Percentiles rank a stretch among this genome's conserved stretches.
phyloP scores from a whole-genome alignment of 2,888 invertebrate species.

The Pyrgus malvae region DNA sequence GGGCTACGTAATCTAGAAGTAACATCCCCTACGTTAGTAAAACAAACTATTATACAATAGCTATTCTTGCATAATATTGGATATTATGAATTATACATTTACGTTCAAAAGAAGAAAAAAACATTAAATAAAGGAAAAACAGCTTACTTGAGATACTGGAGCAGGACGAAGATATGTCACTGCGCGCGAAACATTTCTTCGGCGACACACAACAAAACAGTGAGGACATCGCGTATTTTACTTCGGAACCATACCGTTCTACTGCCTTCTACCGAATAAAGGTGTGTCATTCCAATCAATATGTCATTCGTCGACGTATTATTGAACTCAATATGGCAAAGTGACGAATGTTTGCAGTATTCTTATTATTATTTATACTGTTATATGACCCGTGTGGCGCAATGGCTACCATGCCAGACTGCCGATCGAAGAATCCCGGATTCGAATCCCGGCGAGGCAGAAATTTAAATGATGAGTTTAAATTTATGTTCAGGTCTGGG shows the following conservation, averaged over 20 bases:
- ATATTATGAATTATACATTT: too few relatives aligned
- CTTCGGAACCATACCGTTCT: slow-evolving; percentile 7
- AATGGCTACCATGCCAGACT: too few relatives aligned
- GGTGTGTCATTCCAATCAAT: slow-evolving; percentile 33
- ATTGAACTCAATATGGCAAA: slow-evolving; percentile 14
- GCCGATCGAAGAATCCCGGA: too few relatives aligned
- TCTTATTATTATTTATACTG: not conserved
- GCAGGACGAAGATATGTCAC: slow-evolving; percentile 27
- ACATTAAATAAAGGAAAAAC: not conserved
- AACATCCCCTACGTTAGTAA: too few relatives aligned
- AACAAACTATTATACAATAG: too few relatives aligned
- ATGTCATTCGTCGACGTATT: slow-evolving; percentile 27
- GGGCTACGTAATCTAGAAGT: too few relatives aligned
- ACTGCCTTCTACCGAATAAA: slow-evolving; percentile 19
- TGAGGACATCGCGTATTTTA: slow-evolving; percentile 9
- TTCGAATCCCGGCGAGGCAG: too few relatives aligned
- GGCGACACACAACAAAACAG: slow-evolving; percentile 26
- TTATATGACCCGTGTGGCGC: too few relatives aligned
- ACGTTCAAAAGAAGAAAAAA: not conserved
- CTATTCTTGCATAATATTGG: too few relatives aligned
- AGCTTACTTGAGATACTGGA: slow-evolving; percentile 33
- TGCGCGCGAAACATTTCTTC: slow-evolving; percentile 19
- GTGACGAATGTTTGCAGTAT: not conserved
- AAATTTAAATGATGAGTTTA: too few relatives aligned
- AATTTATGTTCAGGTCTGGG: too few relatives aligned